These are phyloP conservation scores for Macrophya alboannulata DNA, from an alignment of 2,888 invertebrate genomes.

Conservation along the genomic window DNA sequence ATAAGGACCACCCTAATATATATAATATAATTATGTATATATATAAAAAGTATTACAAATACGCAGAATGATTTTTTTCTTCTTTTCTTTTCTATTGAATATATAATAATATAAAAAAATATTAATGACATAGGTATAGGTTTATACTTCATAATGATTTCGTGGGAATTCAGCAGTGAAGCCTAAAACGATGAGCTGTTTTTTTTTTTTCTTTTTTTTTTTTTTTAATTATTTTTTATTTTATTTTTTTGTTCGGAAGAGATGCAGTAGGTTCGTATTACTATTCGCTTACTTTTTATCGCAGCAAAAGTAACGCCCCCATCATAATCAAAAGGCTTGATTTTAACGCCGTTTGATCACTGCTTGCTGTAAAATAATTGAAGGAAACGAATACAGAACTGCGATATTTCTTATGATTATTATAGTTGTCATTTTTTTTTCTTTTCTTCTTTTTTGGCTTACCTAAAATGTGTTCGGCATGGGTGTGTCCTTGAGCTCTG, in stretches of 20 bases:
- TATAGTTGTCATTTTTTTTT: not conserved
- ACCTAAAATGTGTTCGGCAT: constrained; percentile 66
- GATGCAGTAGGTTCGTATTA: constrained; percentile 31
- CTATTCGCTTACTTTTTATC: not conserved
- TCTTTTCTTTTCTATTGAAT: constrained; percentile 40
- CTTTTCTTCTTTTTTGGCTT: not conserved
- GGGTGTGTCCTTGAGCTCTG: constrained; percentile 74
- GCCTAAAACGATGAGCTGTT: constrained; percentile 41
- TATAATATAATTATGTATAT: constrained; percentile 30
- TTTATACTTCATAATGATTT: constrained; percentile 29
- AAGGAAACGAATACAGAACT: not conserved
- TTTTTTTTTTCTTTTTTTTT: not conserved
- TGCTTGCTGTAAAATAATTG: constrained; percentile 37
- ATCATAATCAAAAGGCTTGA: not conserved
- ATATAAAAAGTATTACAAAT: constrained; percentile 57
- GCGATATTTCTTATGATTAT: not conserved
- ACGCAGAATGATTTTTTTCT: constrained; percentile 28
- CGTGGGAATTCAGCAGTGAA: constrained; percentile 50
- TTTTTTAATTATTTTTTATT: not conserved
- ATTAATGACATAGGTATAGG: constrained; percentile 44
- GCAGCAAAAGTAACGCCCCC: constrained; percentile 44
- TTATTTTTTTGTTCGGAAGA: constrained; percentile 39
- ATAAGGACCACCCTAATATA: too few relatives aligned
- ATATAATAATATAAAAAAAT: constrained; percentile 64
- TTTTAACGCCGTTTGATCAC: constrained; percentile 14